Evolutionary conservation across 2,888 invertebrate genomes (phyloP).

Genomic region (Apamea sordens): DNA sequence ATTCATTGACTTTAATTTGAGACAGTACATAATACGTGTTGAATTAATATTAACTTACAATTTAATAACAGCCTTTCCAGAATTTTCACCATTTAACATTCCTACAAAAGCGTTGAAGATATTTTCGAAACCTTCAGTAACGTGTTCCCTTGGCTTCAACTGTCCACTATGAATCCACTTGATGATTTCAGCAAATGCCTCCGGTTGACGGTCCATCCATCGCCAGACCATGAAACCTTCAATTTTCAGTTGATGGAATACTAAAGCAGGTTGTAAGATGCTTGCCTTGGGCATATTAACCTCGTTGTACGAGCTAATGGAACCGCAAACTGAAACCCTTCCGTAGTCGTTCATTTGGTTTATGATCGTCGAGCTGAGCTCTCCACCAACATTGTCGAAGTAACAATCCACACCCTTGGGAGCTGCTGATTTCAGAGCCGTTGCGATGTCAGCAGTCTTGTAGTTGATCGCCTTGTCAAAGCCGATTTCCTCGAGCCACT

Average conservation of each 20-base stretch:
- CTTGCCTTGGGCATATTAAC: slow-evolving; percentile 74
- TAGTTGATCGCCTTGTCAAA: slow-evolving; percentile 93
- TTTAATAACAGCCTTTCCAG: slow-evolving; percentile 93
- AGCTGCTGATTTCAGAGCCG: slow-evolving; percentile 85
- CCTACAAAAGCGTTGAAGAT: slow-evolving; percentile 92
- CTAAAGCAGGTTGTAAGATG: slow-evolving; percentile 89
- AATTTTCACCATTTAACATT: slow-evolving; percentile 91
- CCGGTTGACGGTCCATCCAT: slow-evolving; percentile 89
- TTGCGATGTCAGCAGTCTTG: slow-evolving; percentile 88
- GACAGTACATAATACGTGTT: slow-evolving; percentile 4
- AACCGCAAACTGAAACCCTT: slow-evolving; percentile 89
- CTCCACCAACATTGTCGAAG: slow-evolving; percentile 94
- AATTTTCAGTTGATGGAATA: slow-evolving; percentile 90
- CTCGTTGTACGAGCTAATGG: slow-evolving; percentile 81
- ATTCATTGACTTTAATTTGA: slow-evolving; percentile 27
- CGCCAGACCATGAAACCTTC: slow-evolving; percentile 91
- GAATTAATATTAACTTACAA: slow-evolving; percentile 69
- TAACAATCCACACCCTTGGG: slow-evolving; percentile 93
- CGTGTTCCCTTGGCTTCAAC: slow-evolving; percentile 91
- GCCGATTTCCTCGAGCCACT: slow-evolving; percentile 90
- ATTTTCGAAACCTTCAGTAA: slow-evolving; percentile 93
- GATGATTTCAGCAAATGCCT: slow-evolving; percentile 90
- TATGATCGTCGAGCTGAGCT: slow-evolving; percentile 90
- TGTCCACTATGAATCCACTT: slow-evolving; percentile 92
- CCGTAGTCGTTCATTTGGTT: slow-evolving; percentile 91